A percentile compares a stretch with the other conserved stretches of the same genome.
These are phyloP conservation scores for Haliclystus octoradiatus DNA, from an alignment of 30 jellyfish, hydroid and myxozoan species.

Conservation along the genomic window DNA sequence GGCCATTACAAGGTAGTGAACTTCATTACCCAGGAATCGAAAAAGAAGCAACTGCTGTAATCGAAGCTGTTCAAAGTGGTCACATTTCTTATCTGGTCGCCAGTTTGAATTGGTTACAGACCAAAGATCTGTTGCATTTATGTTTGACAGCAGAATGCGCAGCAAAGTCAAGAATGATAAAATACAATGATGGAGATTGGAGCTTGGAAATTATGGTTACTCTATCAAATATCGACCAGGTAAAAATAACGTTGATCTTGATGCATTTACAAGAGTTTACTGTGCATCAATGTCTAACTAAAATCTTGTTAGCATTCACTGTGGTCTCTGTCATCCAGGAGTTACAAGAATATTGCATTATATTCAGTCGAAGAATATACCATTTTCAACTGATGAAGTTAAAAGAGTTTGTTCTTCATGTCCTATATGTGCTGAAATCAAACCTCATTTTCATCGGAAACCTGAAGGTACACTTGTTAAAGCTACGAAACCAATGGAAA, in stretches of 20 bases:
- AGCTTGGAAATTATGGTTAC: too few species aligned
- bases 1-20: conserved; percentile 11
- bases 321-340: too few species aligned
- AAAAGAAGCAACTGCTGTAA: conserved; percentile 43
- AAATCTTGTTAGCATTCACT: conserved; percentile 16
- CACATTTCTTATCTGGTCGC: too few species aligned
- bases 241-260: conserved; percentile 36
- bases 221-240: too few species aligned
- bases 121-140: conserved; percentile 36
- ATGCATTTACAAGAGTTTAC: conserved; percentile 21
- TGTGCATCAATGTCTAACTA: too few species aligned
- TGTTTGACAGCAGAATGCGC: too few species aligned
- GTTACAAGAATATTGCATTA: too few species aligned
- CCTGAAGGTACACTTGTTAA: too few species aligned
- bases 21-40: too few species aligned
- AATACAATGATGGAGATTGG: conserved; percentile 48
- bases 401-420: conserved; percentile 33
- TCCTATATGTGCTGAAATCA: conserved; percentile 33
- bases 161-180: conserved; percentile 45
- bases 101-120: conserved; percentile 54
- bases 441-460: conserved; percentile 28
- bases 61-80: conserved; percentile 64
- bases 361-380: too few species aligned
- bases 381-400: too few species aligned
- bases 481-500: too few species aligned